These are phyloP conservation scores for Parasteatoda lunata DNA, from an alignment of 2,888 invertebrate species.

Conservation along the genomic window DNA sequence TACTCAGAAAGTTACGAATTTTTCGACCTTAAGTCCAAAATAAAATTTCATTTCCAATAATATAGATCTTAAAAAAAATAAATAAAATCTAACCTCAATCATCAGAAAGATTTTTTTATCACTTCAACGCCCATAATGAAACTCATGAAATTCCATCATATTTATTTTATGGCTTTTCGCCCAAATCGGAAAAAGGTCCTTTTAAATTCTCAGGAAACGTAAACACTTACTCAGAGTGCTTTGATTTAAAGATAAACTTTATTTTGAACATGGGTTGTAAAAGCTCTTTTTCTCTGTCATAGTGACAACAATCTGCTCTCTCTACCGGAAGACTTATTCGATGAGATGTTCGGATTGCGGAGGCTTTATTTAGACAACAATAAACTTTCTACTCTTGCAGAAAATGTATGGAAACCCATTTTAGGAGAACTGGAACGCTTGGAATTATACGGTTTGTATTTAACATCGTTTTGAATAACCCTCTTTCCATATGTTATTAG, in stretches of 20 bases:
- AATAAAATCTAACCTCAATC: too few species aligned
- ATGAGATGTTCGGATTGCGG: constrained; percentile 42
- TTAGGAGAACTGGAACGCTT: constrained; percentile 47
- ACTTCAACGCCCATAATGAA: too few species aligned
- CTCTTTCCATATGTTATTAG: background rate
- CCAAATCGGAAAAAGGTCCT: too few species aligned
- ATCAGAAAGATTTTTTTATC: too few species aligned
- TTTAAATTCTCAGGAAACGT: too few species aligned
- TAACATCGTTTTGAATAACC: too few species aligned
- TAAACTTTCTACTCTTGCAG: constrained; percentile 3
- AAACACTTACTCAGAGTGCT: background rate
- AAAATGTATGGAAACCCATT: constrained; percentile 23
- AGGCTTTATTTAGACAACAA: constrained; percentile 55
- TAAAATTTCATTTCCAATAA: too few species aligned
- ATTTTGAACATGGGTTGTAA: background rate
- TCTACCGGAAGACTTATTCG: constrained; percentile 34
- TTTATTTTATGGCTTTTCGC: too few species aligned
- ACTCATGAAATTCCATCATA: too few species aligned
- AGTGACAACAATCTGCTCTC: constrained; percentile 45
- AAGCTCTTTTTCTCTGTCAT: background rate
- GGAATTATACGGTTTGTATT: constrained; percentile 37
- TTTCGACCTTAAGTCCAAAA: too few species aligned
- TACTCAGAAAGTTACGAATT: too few species aligned
- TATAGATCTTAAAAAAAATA: too few species aligned
- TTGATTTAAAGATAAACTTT: constrained; percentile 1